Evolutionary conservation across 2,888 invertebrate genomes (phyloP), one percentile per base, ranked within the genome.

Genomic region (Ischnus inquisitorius): DNA sequence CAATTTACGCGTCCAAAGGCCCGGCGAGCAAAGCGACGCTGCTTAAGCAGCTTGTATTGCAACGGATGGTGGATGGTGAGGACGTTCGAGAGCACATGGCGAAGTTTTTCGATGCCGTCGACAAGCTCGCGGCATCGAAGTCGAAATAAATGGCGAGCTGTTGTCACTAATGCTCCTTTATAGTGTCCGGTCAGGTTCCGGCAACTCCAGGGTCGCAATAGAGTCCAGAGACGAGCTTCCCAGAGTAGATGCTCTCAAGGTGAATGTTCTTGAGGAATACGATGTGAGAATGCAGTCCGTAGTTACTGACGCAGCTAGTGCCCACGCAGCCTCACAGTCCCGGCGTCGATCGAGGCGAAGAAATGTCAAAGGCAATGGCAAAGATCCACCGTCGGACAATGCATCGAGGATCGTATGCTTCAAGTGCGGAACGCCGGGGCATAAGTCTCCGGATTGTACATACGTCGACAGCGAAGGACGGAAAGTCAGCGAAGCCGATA

Each of bases 11-110:
- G 8, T 82, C 82, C 10, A 77, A 79, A 60, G 82, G 86, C 3
- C 86, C 84, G 19, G 85, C 85, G n/a, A 64, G 74, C 12, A 85
- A 85, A 34, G 85, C 83, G 4, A 84, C 79, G 6, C 57, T 85
- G 10, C 48, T 86, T 12, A 86, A 85, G 28, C 79, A 64, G 22
- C 69, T 85, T 1, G 72, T 79, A 3, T 43, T 82, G 19, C 75
- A 79, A 3, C 71, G 75, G 34, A 80, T 86, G 79, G 8, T 3
- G 10, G 78, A 75, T 5, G 77, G 68, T 10, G 79, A 64, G 2
- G 85, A 86, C 28, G 72, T 81, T 0, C 46, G 77, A 67, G 83
- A 86, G 16, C 79, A 85, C 54, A 28, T 85, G 16, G 22, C 46
- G 10, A 54, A 65, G 14, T 82, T 83, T 43, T 85, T 76, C 39